Evolutionary conservation across 2,797 vertebrate species (phyloP).

Genomic region (Sciaenops ocellatus): DNA sequence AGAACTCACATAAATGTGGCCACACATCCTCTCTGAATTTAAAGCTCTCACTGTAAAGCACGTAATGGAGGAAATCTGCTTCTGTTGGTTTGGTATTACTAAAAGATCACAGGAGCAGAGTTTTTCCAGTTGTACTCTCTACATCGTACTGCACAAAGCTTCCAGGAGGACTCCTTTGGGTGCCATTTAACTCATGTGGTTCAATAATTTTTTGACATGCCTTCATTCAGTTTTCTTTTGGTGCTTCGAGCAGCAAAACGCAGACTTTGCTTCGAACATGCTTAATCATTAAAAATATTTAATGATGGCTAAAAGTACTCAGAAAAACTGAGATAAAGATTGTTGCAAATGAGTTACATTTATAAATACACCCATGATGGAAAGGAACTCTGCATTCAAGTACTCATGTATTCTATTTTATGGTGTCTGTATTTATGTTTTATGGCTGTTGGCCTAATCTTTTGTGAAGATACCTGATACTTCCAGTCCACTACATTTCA

Average conservation of each 20-base stretch:
- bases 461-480: background rate
- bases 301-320: background rate
- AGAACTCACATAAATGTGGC: constrained; percentile 38
- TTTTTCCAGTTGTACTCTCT: constrained; percentile 82
- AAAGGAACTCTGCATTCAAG: background rate
- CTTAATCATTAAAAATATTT: background rate
- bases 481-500: background rate
- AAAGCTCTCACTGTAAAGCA: constrained; percentile 36
- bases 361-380: background rate
- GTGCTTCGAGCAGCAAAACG: background rate
- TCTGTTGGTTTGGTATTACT: constrained; percentile 79
- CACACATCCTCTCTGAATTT: constrained; percentile 41
- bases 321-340: background rate
- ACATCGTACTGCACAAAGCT: constrained; percentile 22
- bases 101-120: constrained; percentile 84
- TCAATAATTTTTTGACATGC: background rate
- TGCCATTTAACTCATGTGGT: background rate
- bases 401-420: background rate
- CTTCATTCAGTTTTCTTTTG: constrained; percentile 8
- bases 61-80: constrained; percentile 84
- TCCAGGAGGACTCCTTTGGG: constrained; percentile 30
- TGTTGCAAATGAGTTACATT: background rate
- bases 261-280: background rate
- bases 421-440: background rate
- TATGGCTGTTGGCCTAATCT: background rate